Evolutionary conservation across 2,797 vertebrate species (phyloP).

Genomic region (Sternotherus odoratus): DNA sequence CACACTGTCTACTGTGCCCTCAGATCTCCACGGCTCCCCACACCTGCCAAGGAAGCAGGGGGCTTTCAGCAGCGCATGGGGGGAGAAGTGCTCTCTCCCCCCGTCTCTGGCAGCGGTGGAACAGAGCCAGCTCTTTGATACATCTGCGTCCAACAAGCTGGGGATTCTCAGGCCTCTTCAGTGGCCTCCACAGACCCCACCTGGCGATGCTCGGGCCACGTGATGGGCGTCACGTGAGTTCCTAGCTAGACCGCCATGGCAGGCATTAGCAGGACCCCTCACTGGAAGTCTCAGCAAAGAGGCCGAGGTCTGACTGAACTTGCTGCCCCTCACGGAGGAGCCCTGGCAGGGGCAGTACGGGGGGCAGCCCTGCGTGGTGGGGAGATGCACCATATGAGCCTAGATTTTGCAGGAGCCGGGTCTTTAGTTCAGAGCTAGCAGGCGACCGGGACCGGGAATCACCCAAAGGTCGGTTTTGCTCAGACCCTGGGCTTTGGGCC

Average conservation of each 20-base stretch:
- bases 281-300: background rate
- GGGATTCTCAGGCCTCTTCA: too few relatives aligned
- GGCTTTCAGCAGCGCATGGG: background rate
- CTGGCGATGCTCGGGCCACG: too few relatives aligned
- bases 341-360: background rate
- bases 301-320: background rate
- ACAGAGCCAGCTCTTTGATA: background rate
- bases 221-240: too few relatives aligned
- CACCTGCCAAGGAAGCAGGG: background rate
- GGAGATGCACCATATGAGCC: background rate
- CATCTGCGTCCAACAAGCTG: too few relatives aligned
- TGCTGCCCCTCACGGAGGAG: background rate
- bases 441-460: background rate
- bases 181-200: too few relatives aligned
- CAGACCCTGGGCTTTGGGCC: background rate
- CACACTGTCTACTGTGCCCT: background rate
- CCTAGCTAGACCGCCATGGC: too few relatives aligned
- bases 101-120: too few relatives aligned
- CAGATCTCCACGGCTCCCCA: background rate
- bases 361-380: background rate
- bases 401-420: background rate
- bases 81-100: background rate
- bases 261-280: too few relatives aligned
- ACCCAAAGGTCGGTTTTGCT: background rate
- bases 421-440: background rate